These are phyloP conservation scores for Ephialtes manifestator DNA, from an alignment of 2,888 invertebrate species.

Conservation along the genomic window DNA sequence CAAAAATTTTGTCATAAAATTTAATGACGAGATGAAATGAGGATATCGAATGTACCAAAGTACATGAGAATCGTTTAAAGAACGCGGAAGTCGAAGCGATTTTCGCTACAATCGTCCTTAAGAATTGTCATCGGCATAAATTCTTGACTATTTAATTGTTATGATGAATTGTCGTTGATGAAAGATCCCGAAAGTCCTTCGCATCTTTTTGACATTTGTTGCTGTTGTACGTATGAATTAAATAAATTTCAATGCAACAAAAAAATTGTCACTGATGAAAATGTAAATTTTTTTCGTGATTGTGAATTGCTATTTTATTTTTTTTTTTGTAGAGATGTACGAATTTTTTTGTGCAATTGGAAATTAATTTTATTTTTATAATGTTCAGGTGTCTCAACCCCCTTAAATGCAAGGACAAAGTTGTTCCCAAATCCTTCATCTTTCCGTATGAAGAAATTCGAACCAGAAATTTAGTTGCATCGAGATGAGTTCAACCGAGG, in stretches of 20 bases:
- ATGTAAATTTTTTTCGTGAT: too few species aligned
- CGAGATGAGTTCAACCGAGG: conserved; percentile 76
- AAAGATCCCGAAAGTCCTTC: not conserved
- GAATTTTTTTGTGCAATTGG: too few species aligned
- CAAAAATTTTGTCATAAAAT: conserved; percentile 21
- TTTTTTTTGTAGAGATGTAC: too few species aligned
- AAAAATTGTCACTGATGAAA: too few species aligned
- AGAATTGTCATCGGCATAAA: conserved; percentile 26
- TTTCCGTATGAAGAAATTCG: conserved; percentile 76
- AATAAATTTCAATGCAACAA: not conserved
- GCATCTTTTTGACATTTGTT: not conserved
- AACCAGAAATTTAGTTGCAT: conserved; percentile 73
- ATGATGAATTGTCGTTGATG: not conserved
- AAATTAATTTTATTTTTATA: too few species aligned
- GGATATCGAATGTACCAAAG: conserved; percentile 18
- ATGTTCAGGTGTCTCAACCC: too few species aligned
- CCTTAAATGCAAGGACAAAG: not conserved
- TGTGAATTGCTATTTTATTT: not conserved
- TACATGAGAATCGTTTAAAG: not conserved
- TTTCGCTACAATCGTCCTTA: not conserved
- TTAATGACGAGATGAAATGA: conserved; percentile 33
- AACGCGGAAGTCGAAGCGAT: conserved; percentile 35
- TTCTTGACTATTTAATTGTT: conserved; percentile 13
- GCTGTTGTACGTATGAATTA: not conserved
- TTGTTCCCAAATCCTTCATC: conserved; percentile 9